Percentiles rank a stretch among this genome's conserved stretches.
These are phyloP conservation scores for Zaprionus lineosus DNA, from an alignment of 2,888 invertebrate genomes.

Conservation along the genomic window DNA sequence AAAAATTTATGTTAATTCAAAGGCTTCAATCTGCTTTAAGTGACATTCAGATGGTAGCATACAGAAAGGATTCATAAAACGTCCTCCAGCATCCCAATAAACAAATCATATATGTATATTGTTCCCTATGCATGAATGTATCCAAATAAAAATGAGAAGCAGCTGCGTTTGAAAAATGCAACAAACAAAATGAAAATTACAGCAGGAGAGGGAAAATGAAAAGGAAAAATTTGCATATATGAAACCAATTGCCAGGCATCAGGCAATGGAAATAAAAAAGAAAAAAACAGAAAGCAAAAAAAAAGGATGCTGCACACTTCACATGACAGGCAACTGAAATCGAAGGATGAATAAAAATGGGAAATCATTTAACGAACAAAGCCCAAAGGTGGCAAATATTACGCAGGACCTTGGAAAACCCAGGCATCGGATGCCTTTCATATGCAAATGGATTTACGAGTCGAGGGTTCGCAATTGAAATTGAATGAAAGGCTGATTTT, in stretches of 20 bases:
- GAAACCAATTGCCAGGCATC: constrained; percentile 66
- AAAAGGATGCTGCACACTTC: constrained; percentile 58
- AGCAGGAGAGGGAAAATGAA: constrained; percentile 17
- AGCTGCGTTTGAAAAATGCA: constrained; percentile 61
- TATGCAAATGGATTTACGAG: constrained; percentile 69
- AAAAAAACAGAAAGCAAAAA: too few relatives aligned
- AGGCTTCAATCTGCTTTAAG: too few relatives aligned
- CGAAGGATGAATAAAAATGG: constrained; percentile 62
- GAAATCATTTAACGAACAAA: constrained; percentile 69
- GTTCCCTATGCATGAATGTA: too few relatives aligned
- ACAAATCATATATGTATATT: too few relatives aligned
- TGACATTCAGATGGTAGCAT: too few relatives aligned
- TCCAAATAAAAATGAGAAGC: constrained; percentile 32
- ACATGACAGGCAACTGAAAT: constrained; percentile 54
- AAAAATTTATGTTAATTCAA: too few relatives aligned
- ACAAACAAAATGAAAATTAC: too few relatives aligned
- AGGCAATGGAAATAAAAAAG: constrained; percentile 1
- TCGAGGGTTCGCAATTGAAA: constrained; percentile 39
- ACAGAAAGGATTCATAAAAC: constrained; percentile 20
- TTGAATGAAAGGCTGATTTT: constrained; percentile 68
- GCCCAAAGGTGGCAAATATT: constrained; percentile 72
- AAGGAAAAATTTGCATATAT: constrained; percentile 70
- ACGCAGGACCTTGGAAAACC: constrained; percentile 42
- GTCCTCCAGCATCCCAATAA: constrained; percentile 41
- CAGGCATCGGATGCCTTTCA: constrained; percentile 73